These are phyloP conservation scores for Onchidella celtica DNA, from an alignment of 2,888 invertebrate species.

Conservation along the genomic window DNA sequence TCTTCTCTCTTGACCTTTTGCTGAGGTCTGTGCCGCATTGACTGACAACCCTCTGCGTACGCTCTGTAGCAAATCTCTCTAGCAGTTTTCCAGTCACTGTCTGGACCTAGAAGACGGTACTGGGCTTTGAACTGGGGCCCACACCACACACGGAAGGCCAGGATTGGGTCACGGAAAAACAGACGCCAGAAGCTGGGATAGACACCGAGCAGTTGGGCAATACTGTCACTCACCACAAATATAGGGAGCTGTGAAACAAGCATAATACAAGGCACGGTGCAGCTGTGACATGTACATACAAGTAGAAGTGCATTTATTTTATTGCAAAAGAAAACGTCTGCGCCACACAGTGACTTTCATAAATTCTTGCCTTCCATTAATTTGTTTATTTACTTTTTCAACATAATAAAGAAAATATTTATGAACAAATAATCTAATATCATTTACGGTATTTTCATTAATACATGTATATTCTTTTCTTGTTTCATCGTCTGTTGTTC, in stretches of 20 bases:
- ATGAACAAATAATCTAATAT: too few relatives aligned
- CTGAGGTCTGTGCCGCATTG: neutral
- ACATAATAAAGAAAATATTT: too few relatives aligned
- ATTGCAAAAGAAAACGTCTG: too few relatives aligned
- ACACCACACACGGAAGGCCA: conserved; percentile 28
- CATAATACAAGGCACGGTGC: too few relatives aligned
- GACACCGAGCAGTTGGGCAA: conserved; percentile 34
- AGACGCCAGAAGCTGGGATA: conserved; percentile 40
- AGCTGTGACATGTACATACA: too few relatives aligned
- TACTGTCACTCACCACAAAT: neutral
- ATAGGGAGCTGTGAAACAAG: neutral
- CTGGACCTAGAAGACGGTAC: conserved; percentile 36
- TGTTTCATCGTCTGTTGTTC: too few relatives aligned
- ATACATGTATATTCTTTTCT: too few relatives aligned
- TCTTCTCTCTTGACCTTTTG: neutral
- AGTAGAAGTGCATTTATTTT: too few relatives aligned
- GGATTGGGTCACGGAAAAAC: conserved; percentile 30
- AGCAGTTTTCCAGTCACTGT: conserved; percentile 32
- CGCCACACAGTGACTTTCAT: too few relatives aligned
- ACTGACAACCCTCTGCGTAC: neutral
- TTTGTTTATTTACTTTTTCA: too few relatives aligned
- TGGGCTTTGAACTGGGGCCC: conserved; percentile 33
- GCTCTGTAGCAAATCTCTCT: neutral
- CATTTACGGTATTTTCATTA: too few relatives aligned
- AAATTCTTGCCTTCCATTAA: too few relatives aligned